Percentiles rank a stretch among this genome's conserved stretches.
Conservation (phyloP, 2,888 invertebrate genomes). For the Anthrax anthrax region DNA sequence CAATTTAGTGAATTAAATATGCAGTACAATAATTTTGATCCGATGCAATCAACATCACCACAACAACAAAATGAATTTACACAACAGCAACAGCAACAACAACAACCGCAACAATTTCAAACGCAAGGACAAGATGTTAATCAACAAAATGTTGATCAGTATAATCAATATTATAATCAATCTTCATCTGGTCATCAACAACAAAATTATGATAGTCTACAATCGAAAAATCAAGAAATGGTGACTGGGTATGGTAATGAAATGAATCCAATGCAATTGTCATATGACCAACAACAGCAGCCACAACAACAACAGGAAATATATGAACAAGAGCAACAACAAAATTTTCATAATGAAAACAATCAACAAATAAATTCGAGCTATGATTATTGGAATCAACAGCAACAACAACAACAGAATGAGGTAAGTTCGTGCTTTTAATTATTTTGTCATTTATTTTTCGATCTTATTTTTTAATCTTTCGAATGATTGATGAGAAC, state of each 20-base stretch:
- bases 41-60: constrained; percentile 2
- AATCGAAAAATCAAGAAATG: neutral
- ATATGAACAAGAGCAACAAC: constrained; percentile 11
- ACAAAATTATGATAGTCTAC: neutral
- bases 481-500: no score
- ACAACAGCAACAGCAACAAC: constrained; percentile 1
- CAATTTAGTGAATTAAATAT: constrained; percentile 30
- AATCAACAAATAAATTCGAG: constrained; percentile 5
- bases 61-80: constrained; percentile 1
- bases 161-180: constrained; percentile 4
- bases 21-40: constrained; percentile 21
- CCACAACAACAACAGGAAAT: constrained; percentile 10
- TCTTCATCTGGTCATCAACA: neutral
- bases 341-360: constrained; percentile 9
- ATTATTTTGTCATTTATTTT: neutral
- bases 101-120: constrained; percentile 11
- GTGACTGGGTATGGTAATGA: neutral
- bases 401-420: constrained; percentile 11
- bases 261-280: neutral
- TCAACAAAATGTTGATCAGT: constrained; percentile 8
- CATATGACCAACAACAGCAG: constrained; percentile 3
- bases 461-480: no score
- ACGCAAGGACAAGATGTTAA: constrained; percentile 10
- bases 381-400: constrained; percentile 14
- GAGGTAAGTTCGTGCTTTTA: constrained; percentile 10